phyloP scores from a whole-genome alignment of 2,797 vertebrate genomes.

The Gadopsis bispinosus region DNA sequence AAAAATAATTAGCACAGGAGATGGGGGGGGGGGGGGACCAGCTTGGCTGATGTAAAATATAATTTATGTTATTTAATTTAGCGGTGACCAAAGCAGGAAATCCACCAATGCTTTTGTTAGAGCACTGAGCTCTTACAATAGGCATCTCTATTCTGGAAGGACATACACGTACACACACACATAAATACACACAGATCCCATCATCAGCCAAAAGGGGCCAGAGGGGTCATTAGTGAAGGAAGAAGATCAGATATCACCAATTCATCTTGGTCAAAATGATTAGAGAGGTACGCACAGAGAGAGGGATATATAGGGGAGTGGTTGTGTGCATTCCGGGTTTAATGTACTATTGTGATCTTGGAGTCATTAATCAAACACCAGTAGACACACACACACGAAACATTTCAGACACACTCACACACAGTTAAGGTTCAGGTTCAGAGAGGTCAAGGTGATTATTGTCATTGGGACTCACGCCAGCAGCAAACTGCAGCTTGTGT shows the following conservation, averaged over 20 bases:
- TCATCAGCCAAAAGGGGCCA: conserved; percentile 59
- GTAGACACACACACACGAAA: conserved; percentile 51
- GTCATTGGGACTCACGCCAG: conserved; percentile 67
- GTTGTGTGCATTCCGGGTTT: conserved; percentile 74
- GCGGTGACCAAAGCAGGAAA: conserved; percentile 79
- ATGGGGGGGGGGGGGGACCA: conserved; percentile 64
- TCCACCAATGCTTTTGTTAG: conserved; percentile 77
- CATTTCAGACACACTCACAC: conserved; percentile 41
- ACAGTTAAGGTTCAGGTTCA: conserved; percentile 38
- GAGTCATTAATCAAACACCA: conserved; percentile 77
- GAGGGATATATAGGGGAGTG: conserved; percentile 39
- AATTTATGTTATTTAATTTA: conserved; percentile 83
- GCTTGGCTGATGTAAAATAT: conserved; percentile 82
- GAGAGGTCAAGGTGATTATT: conserved; percentile 72
- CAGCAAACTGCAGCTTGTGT: conserved; percentile 50
- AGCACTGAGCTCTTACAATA: conserved; percentile 60
- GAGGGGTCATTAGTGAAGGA: conserved; percentile 77
- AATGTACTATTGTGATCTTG: conserved; percentile 77
- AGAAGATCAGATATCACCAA: conserved; percentile 82
- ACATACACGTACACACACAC: conserved; percentile 50
- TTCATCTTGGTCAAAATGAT: conserved; percentile 84
- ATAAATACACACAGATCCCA: conserved; percentile 55
- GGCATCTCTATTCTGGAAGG: conserved; percentile 59
- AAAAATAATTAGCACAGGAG: conserved; percentile 81
- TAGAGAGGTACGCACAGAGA: conserved; percentile 61